These are phyloP conservation scores for Melitaea athalia DNA, from an alignment of 2,888 invertebrate species.

Conservation along the genomic window DNA sequence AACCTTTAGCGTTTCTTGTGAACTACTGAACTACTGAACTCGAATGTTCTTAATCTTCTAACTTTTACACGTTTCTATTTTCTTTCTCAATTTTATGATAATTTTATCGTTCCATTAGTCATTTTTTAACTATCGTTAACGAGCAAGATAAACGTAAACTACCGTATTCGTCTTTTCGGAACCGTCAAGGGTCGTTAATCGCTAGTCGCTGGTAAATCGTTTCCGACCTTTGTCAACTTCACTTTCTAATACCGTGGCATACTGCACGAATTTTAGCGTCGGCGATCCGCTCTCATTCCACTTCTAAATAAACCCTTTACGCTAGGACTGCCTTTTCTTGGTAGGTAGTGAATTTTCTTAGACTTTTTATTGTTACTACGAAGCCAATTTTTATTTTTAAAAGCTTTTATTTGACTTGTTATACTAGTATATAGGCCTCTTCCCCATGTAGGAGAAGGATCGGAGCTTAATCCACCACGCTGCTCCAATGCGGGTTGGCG, in stretches of 20 bases:
- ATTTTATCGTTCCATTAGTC: too few species aligned
- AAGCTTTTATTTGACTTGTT: too few species aligned
- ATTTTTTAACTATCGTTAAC: background rate
- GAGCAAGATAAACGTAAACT: conserved; percentile 12
- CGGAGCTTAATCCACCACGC: too few species aligned
- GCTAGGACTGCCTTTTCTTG: background rate
- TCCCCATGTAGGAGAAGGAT: too few species aligned
- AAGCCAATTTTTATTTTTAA: too few species aligned
- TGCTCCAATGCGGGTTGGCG: too few species aligned
- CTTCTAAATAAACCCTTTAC: conserved; percentile 30
- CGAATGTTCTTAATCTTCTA: too few species aligned
- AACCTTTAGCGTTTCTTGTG: too few species aligned
- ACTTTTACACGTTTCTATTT: too few species aligned
- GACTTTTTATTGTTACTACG: background rate
- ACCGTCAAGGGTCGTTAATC: conserved; percentile 72
- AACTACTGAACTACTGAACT: too few species aligned
- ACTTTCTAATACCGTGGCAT: conserved; percentile 62
- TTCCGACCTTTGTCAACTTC: conserved; percentile 78
- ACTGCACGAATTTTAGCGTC: conserved; percentile 47
- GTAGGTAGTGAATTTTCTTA: background rate
- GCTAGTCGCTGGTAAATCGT: conserved; percentile 61
- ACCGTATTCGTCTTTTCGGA: conserved; percentile 42
- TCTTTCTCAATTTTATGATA: background rate
- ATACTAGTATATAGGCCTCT: too few species aligned
- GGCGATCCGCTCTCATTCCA: conserved; percentile 61